Conservation (phyloP, 2,797 vertebrate species). For the Platalea minor region DNA sequence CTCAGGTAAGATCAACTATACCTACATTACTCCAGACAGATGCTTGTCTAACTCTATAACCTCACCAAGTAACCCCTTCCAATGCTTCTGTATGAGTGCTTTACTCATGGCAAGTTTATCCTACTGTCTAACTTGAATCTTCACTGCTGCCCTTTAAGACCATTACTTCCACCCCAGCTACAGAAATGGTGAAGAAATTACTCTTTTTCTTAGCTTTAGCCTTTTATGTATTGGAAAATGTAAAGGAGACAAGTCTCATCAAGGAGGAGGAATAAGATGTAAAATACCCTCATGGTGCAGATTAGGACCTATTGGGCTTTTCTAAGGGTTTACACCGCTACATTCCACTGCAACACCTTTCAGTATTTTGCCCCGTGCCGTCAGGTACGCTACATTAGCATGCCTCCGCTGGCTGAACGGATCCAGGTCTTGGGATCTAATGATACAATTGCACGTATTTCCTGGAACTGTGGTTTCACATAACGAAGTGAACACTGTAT, state of each 20-base stretch:
- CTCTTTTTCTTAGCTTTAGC: background rate
- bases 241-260: background rate
- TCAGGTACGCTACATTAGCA: background rate
- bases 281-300: background rate
- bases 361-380: rapidly evolving
- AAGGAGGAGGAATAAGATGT: background rate
- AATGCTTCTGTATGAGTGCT: background rate
- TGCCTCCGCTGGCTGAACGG: background rate
- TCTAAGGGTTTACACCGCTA: background rate
- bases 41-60: slow-evolving; percentile 47
- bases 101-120: background rate
- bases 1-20: slow-evolving; percentile 33
- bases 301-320: background rate
- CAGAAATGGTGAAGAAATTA: background rate
- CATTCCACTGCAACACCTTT: background rate
- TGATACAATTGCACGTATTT: background rate
- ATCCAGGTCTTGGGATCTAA: background rate
- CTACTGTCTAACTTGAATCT: background rate
- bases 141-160: background rate
- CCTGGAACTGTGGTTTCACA: background rate
- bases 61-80: background rate
- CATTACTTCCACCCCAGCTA: background rate
- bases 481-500: background rate
- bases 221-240: background rate
- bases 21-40: slow-evolving; percentile 27